Base-by-base conservation (phyloP, 2,113 vertebrate genomes). In the Natator depressus region DNA sequence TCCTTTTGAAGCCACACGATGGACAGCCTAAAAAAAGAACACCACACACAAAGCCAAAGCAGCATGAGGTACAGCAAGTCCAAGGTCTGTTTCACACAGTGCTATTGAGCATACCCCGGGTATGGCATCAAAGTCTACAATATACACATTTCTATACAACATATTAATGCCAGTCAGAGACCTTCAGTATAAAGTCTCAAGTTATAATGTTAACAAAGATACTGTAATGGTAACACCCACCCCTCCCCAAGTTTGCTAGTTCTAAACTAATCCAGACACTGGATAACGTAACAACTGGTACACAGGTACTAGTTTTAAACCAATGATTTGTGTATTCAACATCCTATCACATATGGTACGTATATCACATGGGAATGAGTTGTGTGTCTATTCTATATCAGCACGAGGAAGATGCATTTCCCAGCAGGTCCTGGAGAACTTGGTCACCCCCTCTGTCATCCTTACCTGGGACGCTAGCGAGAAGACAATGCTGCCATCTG, bases 271-370 rank as follows among this genome's bases (percentile, higher is more conserved):
- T 87, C 87, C 89, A 95, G 93, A 81, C 93, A 89, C 65, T 83
- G 95, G 90, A 14, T 92, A 93, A 94, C 85, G 84, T 78, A 49
- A 93, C 83, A 93, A 79, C 85, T 84, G 95, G 90, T 86, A 89
- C 87, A 72, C 92, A 80, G 72, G 85, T 89, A 65, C 95, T 95
- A 85, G 83, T 85, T 92, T 92, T 81, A 95, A 96, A 91, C 92
- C 83, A 91, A 79, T 89, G 90, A 29, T 0, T 4, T 55, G 54
- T 96, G 89, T 96, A 95, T 94, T 94, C 88, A 87, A 1, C 46
- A 42, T 50, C 65, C 29, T 65, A 88, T 54, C 90, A 96, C 92
- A 93, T 10, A 96, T 3, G 83, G 94, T 94, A 92, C 94, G 84
- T 79, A 92, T 88, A 55, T 88, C 57, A 57, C 0, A 24, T 95